Base-by-base conservation (phyloP, 1,140 invertebrate genomes). In the Sitophilus oryzae region DNA sequence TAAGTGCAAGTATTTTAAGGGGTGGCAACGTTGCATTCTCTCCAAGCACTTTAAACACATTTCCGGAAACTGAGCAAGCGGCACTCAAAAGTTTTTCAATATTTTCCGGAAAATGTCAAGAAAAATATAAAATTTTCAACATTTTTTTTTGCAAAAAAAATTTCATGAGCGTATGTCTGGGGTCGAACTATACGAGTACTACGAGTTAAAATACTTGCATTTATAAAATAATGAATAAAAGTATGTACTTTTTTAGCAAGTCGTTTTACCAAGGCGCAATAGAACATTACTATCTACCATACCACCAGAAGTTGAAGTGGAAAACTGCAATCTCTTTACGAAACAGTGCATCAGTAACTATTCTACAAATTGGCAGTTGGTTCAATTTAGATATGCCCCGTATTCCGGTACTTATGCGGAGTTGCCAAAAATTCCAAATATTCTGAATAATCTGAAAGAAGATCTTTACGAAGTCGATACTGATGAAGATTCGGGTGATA, bases 271-370 rank as follows among this genome's bases (percentile, higher is more conserved):
- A 3, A 79, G 86, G 55, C 80, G 83, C 65, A 85, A 83, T 73
- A 79, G 89, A 46, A 92, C 89, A n/a, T 74, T 84, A 22, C 78
- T 77, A 15, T 82, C 84, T 42, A 84, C 83, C n/a, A 81, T 88
- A 9, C 85, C 86, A 5, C 75, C 69, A 18, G 62, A 69, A 53
- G 62, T 70, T 36, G 73, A 79, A 43, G 71, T 67, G 15, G 68
- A 71, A 37, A 71, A 81, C 9, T 80, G 82, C 60, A 84, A 79
- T 65, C 77, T 87, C 25, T 82, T 96, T 62, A 91, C 91, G 0
- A 82, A 84, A 63, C 89, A 95, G 74, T 92, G 91, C 61, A 75
- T 95, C 6, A 82, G 84, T 60, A 92, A 84, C 45, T 96, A 96
- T 73, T 84, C 84, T 9, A 84, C 85, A 21, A 86, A 86, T 71